These are phyloP conservation scores for Caenorhabditis auriculariae DNA, from an alignment of 2,888 invertebrate genomes.

Conservation along the genomic window DNA sequence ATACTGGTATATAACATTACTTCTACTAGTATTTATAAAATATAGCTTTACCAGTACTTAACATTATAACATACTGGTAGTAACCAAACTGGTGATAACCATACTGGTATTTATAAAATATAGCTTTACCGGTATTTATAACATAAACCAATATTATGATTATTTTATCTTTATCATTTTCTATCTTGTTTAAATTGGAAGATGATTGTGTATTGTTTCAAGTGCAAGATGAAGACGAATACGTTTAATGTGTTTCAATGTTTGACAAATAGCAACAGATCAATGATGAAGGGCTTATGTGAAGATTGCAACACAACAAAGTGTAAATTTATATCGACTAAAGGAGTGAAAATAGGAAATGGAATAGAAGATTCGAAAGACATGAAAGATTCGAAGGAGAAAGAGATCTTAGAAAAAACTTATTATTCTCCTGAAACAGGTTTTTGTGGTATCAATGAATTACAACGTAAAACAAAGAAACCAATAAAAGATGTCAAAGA, in stretches of 20 bases:
- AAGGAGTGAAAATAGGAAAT: not conserved
- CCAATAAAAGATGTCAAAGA: conserved; percentile 1
- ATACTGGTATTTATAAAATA: too few relatives aligned
- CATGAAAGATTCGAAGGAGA: too few relatives aligned
- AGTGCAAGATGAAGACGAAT: not conserved
- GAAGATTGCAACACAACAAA: conserved; percentile 5
- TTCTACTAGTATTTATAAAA: too few relatives aligned
- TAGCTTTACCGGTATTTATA: too few relatives aligned
- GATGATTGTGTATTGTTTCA: not conserved
- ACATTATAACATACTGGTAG: too few relatives aligned
- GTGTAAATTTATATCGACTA: conserved; percentile 1
- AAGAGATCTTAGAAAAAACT: conserved; percentile 1
- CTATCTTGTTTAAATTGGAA: too few relatives aligned
- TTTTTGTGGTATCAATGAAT: conserved; percentile 2
- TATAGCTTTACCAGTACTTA: too few relatives aligned
- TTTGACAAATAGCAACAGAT: not conserved
- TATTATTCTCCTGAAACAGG: not conserved
- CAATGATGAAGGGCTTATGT: conserved; percentile 4
- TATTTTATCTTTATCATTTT: too few relatives aligned
- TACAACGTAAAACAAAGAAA: not conserved
- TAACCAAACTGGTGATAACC: too few relatives aligned
- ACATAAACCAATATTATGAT: too few relatives aligned
- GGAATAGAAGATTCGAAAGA: not conserved
- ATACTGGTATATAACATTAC: too few relatives aligned
- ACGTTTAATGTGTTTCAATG: not conserved